Conservation (phyloP, 2,113 vertebrate genomes). For the Ceratotherium simum region DNA sequence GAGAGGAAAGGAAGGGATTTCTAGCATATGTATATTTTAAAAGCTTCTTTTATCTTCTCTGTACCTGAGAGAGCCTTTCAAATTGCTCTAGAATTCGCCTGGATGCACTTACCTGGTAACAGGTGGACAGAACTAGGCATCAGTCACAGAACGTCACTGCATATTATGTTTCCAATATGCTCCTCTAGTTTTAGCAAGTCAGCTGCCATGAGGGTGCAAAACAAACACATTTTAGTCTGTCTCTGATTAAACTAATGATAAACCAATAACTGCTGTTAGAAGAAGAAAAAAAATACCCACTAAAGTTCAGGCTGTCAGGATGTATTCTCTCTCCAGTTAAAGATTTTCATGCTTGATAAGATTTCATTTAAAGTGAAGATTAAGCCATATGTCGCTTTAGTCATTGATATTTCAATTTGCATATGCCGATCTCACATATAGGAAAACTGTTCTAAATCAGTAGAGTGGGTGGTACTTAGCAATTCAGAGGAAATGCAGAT, state of each 20-base stretch:
- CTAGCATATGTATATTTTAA: constrained; percentile 56
- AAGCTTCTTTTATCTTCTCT: constrained; percentile 67
- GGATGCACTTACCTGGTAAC: constrained; percentile 66
- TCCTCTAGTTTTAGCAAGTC: constrained; percentile 56
- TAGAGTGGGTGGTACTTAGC: constrained; percentile 77
- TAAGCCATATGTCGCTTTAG: constrained; percentile 80
- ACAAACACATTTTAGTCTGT: constrained; percentile 64
- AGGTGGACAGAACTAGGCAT: constrained; percentile 69
- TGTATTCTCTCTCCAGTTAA: constrained; percentile 64
- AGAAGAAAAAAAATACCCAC: neutral
- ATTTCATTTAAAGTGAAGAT: constrained; percentile 76
- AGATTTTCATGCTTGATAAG: constrained; percentile 71
- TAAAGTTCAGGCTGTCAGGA: constrained; percentile 72
- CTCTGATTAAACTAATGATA: constrained; percentile 77
- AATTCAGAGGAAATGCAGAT: constrained; percentile 61
- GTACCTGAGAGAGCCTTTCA: constrained; percentile 14
- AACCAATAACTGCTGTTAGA: constrained; percentile 69
- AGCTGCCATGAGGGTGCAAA: constrained; percentile 36
- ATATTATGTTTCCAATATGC: constrained; percentile 67
- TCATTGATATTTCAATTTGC: constrained; percentile 78
- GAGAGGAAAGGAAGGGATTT: constrained; percentile 28
- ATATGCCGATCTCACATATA: constrained; percentile 67
- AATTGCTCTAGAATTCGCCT: neutral
- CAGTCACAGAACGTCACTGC: constrained; percentile 53
- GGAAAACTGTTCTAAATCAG: constrained; percentile 62